Percentiles rank a stretch among this genome's conserved stretches.
Evolutionary conservation across 2,113 vertebrate species (phyloP).

Genomic region (Otocyon megalotis): DNA sequence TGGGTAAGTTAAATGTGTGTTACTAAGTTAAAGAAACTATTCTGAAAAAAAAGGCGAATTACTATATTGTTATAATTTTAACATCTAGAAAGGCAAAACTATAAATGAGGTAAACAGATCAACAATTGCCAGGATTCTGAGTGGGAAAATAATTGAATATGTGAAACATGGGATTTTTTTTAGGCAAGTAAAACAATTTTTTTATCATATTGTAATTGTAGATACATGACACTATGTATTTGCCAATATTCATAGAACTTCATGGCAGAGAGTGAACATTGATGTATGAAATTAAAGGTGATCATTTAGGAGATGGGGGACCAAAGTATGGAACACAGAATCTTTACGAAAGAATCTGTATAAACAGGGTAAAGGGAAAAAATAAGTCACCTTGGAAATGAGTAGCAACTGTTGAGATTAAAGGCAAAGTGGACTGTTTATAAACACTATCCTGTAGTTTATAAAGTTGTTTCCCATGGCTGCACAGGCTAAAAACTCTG

Average conservation of each 20-base stretch:
- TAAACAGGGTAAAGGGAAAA: neutral
- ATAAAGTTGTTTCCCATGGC: neutral
- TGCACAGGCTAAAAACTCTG: neutral
- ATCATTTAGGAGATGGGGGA: neutral
- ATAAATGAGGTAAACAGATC: neutral
- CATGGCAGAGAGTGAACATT: neutral
- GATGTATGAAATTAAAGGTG: neutral
- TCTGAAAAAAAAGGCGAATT: neutral
- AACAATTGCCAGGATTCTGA: neutral
- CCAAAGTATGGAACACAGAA: neutral
- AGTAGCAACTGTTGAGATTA: neutral
- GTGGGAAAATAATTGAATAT: neutral
- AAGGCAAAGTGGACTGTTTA: neutral
- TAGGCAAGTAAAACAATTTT: neutral
- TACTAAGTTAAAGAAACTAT: neutral
- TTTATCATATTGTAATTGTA: neutral
- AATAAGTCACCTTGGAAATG: neutral
- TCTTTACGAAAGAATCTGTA: neutral
- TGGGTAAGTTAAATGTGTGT: neutral
- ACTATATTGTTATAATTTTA: neutral
- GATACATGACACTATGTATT: neutral
- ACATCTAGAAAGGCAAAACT: neutral
- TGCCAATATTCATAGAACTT: neutral
- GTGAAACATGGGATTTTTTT: neutral
- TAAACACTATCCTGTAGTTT: neutral